These are phyloP conservation scores for Enteromius thamalakanensis DNA, from an alignment of 2,797 vertebrate genomes.

Conservation along the genomic window DNA sequence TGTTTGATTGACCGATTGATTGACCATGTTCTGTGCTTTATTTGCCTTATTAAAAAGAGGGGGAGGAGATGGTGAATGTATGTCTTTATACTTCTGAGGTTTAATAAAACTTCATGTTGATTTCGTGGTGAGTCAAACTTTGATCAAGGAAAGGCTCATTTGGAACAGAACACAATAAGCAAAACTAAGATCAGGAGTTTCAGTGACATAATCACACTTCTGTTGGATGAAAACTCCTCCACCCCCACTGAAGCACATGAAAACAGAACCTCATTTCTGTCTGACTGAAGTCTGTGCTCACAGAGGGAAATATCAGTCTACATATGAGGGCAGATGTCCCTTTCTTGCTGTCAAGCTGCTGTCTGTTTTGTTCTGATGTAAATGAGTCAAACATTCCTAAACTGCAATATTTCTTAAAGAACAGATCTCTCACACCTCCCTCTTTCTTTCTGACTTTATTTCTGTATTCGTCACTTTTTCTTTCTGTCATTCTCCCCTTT, in stretches of 20 bases:
- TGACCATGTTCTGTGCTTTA: background rate
- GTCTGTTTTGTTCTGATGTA: constrained; percentile 52
- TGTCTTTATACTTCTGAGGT: background rate
- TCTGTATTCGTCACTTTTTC: background rate
- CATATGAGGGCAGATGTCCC: constrained; percentile 62
- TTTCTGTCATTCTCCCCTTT: background rate
- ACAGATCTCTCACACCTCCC: background rate
- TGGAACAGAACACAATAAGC: constrained; percentile 17
- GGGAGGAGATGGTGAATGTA: background rate
- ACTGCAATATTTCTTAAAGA: constrained; percentile 22
- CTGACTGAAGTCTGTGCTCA: constrained; percentile 39
- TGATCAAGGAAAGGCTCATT: constrained; percentile 18
- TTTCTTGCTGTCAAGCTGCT: constrained; percentile 56
- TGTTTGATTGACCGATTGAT: background rate
- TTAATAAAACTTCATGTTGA: constrained; percentile 11
- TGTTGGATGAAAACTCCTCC: constrained; percentile 42
- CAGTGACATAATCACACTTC: constrained; percentile 46
- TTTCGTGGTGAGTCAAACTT: constrained; percentile 27
- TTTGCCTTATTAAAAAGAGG: background rate
- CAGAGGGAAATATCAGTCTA: constrained; percentile 45
- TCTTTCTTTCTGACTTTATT: background rate
- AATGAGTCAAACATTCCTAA: constrained; percentile 42
- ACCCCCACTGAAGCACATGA: constrained; percentile 18
- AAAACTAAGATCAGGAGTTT: constrained; percentile 45
- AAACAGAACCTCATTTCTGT: constrained; percentile 40